Conservation (phyloP, 2,888 invertebrate species). For the Lepas anatifera region DNA sequence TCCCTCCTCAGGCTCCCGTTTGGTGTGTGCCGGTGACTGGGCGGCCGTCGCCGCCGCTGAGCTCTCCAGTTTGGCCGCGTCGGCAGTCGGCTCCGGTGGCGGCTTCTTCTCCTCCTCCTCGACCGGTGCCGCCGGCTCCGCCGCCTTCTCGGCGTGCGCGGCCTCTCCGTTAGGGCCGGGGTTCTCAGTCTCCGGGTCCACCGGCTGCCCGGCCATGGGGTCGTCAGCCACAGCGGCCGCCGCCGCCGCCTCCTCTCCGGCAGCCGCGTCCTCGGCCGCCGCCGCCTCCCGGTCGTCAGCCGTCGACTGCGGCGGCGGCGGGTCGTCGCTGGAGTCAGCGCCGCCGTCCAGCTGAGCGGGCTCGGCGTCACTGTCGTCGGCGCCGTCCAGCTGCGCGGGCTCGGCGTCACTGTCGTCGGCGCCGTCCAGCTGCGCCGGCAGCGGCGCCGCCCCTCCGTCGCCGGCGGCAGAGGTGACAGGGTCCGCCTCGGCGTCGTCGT, state of each 20-base stretch:
- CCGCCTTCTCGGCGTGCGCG: neutral
- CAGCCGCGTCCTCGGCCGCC: neutral
- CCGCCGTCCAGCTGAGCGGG: neutral
- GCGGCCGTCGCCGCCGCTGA: neutral
- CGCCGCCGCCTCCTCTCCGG: neutral
- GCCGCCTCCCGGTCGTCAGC: neutral
- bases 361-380: neutral
- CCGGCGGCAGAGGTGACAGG: neutral
- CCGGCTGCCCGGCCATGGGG: neutral
- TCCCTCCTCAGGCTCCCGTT: constrained; percentile 5
- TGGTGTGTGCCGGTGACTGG: neutral
- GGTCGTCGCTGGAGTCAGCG: neutral
- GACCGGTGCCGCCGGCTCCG: neutral
- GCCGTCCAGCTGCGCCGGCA: constrained; percentile 11
- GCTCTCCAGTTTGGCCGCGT: neutral
- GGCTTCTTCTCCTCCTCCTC: neutral
- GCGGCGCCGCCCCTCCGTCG: neutral
- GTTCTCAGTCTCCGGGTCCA: constrained; percentile 5
- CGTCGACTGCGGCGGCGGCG: neutral
- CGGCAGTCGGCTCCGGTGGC: neutral
- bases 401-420: constrained; percentile 1
- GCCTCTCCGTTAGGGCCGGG: neutral
- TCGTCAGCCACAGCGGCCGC: neutral
- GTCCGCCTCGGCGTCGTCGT: constrained; percentile 16
- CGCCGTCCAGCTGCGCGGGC: neutral